phyloP scores from a whole-genome alignment of 2,113 vertebrate genomes.

The Myiopsitta monachus region DNA sequence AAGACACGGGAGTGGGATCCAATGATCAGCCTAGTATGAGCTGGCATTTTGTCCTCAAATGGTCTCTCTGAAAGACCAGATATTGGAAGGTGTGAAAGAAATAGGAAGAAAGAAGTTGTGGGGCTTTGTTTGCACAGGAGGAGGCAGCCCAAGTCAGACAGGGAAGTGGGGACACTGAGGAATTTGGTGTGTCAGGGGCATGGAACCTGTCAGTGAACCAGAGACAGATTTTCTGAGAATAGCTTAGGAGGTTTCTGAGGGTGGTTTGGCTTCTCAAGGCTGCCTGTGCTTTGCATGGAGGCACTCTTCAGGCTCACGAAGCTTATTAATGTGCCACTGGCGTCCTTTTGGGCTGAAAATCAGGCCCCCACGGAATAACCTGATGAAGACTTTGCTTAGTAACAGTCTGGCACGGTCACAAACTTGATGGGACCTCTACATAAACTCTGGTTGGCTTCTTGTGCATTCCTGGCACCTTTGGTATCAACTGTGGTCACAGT shows the following conservation, averaged over 20 bases:
- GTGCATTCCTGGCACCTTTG: neutral
- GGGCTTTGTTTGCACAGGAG: neutral
- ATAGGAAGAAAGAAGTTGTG: neutral
- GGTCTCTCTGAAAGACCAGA: neutral
- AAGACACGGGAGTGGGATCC: neutral
- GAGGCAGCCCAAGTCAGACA: neutral
- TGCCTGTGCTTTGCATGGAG: neutral
- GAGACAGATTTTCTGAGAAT: neutral
- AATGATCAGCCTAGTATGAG: neutral
- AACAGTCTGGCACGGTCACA: neutral
- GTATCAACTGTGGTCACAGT: neutral
- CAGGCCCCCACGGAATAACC: neutral
- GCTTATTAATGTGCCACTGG: neutral
- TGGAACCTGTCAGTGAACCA: neutral
- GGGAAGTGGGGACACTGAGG: neutral
- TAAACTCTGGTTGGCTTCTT: neutral
- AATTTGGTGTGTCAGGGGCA: neutral
- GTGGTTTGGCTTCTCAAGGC: neutral
- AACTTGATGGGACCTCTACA: neutral
- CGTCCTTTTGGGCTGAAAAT: neutral
- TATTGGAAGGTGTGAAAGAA: neutral
- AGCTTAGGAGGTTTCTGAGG: neutral
- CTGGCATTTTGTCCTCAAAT: neutral
- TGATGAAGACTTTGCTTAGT: neutral
- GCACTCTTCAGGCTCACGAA: neutral